phyloP scores from a whole-genome alignment of 53 echinoderm and acorn worm genomes.

The Arbacia lixula region DNA sequence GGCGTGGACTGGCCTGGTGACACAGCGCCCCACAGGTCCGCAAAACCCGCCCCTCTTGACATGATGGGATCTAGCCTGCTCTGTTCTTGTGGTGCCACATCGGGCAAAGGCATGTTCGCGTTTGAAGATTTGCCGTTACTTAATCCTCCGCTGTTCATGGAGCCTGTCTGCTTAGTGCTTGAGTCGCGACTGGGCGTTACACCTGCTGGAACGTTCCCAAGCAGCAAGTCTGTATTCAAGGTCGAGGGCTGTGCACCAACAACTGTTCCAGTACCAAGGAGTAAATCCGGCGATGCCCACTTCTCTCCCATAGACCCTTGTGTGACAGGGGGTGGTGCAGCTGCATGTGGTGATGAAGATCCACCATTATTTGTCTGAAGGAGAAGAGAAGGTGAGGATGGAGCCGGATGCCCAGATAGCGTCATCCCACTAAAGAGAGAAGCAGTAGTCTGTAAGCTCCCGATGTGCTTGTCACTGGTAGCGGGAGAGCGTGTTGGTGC shows the following conservation, averaged over 20 bases:
- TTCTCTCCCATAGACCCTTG: background rate
- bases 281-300: background rate
- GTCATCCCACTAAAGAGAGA: conserved; percentile 36
- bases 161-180: background rate
- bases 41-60: conserved; percentile 60
- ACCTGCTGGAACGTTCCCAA: too few species aligned
- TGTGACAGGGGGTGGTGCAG: background rate
- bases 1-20: background rate
- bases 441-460: background rate
- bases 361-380: background rate
- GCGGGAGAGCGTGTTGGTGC: background rate
- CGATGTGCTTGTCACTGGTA: background rate
- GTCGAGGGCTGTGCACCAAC: background rate
- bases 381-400: background rate
- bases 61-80: conserved; percentile 54
- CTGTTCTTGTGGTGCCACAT: background rate
- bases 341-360: background rate
- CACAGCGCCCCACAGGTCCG: conserved; percentile 44
- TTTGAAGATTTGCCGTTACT: background rate
- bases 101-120: too few species aligned
- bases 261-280: background rate
- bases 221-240: background rate
- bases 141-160: background rate
- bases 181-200: background rate
- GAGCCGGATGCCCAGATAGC: background rate